Conservation (phyloP, 37 sponge, comb jelly and placozoan genomes). For the Tethya wilhelma region DNA sequence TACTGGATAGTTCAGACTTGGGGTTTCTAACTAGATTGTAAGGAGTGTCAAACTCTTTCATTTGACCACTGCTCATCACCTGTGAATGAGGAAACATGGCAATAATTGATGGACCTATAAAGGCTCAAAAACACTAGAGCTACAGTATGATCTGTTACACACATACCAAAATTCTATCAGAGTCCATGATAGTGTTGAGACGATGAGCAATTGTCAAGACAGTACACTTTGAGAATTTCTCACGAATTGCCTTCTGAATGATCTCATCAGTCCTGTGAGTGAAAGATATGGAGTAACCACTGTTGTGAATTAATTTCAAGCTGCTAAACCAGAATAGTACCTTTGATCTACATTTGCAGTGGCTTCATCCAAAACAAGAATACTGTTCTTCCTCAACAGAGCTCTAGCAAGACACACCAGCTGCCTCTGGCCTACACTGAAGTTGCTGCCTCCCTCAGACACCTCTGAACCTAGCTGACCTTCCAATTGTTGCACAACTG, state of each 20-base stretch:
- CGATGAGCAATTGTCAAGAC: constrained; percentile 96
- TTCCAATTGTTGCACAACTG: too few species aligned
- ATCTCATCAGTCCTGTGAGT: constrained; percentile 84
- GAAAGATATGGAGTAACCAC: background rate
- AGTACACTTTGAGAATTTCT: constrained; percentile 84
- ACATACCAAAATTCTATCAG: constrained; percentile 83
- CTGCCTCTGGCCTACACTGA: too few species aligned
- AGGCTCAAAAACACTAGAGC: background rate
- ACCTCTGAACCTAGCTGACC: too few species aligned
- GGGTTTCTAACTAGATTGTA: constrained; percentile 23
- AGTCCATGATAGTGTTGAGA: constrained; percentile 96
- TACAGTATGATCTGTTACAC: too few species aligned
- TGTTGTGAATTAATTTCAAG: constrained; percentile 52
- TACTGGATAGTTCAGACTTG: constrained; percentile 13
- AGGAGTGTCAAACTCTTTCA: too few species aligned
- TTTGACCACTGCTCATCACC: constrained; percentile 50
- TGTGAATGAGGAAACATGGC: too few species aligned
- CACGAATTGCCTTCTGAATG: constrained; percentile 85
- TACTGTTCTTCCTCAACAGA: too few species aligned
- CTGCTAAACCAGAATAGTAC: constrained; percentile 45
- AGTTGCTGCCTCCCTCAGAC: too few species aligned
- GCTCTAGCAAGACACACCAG: too few species aligned
- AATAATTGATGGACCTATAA: too few species aligned
- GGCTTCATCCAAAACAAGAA: constrained; percentile 33
- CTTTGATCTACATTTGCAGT: too few species aligned